phyloP scores from a whole-genome alignment of 1,140 invertebrate genomes.

The Drosophila sulfurigaster region DNA sequence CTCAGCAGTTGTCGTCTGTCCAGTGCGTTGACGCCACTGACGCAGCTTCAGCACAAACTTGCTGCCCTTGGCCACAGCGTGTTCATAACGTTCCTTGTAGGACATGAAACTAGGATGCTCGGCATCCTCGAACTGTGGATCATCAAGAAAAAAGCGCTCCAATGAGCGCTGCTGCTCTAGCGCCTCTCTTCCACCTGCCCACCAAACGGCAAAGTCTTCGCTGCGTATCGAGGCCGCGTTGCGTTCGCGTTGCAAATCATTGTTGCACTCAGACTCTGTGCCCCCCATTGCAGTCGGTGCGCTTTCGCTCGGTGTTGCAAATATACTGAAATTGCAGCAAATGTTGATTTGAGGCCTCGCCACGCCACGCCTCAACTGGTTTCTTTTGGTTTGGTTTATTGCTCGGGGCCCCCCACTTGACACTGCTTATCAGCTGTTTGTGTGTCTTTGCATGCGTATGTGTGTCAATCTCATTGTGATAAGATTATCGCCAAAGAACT shows the following conservation, averaged over 20 bases:
- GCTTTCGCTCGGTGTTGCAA: background rate
- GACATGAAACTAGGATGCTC: slow-evolving; percentile 91
- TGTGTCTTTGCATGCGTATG: background rate
- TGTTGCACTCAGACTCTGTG: slow-evolving; percentile 22
- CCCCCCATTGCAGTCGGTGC: background rate
- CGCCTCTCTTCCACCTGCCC: slow-evolving; percentile 91
- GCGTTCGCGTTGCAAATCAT: slow-evolving; percentile 90
- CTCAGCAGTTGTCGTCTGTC: background rate
- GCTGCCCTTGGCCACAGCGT: slow-evolving; percentile 90
- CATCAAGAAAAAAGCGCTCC: slow-evolving; percentile 90
- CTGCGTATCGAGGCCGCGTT: slow-evolving; percentile 90
- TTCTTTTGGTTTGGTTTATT: background rate
- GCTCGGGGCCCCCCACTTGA: background rate
- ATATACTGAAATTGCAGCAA: background rate
- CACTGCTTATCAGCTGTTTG: slow-evolving; percentile 1
- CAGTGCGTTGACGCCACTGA: slow-evolving; percentile 86
- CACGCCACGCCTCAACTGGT: background rate
- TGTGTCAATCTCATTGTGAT: background rate
- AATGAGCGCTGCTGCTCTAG: slow-evolving; percentile 78
- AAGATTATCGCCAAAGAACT: background rate
- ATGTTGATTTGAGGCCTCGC: background rate
- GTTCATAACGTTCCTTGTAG: slow-evolving; percentile 94
- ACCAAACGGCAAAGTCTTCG: slow-evolving; percentile 90
- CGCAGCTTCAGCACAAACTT: slow-evolving; percentile 90
- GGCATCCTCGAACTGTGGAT: slow-evolving; percentile 89